These are phyloP conservation scores for Mobula hypostoma DNA, from an alignment of 2,113 vertebrate genomes.

Conservation along the genomic window DNA sequence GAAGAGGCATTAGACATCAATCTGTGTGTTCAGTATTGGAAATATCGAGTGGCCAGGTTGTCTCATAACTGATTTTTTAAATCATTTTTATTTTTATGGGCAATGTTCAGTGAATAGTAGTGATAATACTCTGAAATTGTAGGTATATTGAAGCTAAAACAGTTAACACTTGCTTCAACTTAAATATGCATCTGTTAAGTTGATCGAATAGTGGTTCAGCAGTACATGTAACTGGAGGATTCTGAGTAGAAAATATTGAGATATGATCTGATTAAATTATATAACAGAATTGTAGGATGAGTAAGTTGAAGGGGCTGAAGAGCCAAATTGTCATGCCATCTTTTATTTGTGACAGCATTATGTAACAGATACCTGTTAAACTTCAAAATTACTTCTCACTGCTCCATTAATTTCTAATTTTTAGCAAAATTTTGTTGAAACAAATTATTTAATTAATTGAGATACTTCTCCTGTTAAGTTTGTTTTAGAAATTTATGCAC, in stretches of 20 bases:
- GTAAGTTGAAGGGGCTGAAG: background rate
- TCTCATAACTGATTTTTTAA: background rate
- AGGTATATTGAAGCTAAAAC: background rate
- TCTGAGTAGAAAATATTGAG: background rate
- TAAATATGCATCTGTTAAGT: background rate
- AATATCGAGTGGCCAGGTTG: background rate
- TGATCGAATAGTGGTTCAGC: background rate
- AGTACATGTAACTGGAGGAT: background rate
- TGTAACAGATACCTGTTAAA: background rate
- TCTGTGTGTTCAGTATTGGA: background rate
- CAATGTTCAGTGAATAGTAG: background rate
- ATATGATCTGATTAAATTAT: background rate
- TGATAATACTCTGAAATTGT: background rate
- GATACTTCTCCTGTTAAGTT: background rate
- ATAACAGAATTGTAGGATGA: background rate
- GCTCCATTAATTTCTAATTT: background rate
- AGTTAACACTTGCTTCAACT: background rate
- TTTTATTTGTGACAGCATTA: background rate
- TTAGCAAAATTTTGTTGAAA: background rate
- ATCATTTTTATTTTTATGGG: background rate
- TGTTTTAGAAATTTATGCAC: too few relatives aligned
- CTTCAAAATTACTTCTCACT: background rate
- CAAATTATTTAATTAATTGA: background rate
- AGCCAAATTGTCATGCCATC: background rate
- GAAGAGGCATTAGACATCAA: background rate